Evolutionary conservation across 2,888 invertebrate genomes (phyloP).

Genomic region (Troides helena): DNA sequence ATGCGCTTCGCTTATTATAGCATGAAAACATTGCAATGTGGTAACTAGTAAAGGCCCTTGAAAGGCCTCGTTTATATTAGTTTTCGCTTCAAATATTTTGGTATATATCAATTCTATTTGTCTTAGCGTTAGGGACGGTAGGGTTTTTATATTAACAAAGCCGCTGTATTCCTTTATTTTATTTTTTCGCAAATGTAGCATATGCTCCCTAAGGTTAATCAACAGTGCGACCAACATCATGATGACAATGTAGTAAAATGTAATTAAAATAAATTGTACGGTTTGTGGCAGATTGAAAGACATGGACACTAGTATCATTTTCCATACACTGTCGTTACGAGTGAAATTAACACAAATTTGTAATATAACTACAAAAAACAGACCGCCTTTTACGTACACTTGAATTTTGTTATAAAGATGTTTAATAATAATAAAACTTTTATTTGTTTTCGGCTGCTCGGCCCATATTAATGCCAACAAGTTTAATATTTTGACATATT

Average conservation of each 20-base stretch:
- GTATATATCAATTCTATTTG: conserved; percentile 53
- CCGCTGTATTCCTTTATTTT: conserved; percentile 34
- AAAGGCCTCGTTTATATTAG: conserved; percentile 53
- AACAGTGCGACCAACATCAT: conserved; percentile 50
- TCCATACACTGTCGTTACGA: conserved; percentile 53
- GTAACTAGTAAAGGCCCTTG: conserved; percentile 56
- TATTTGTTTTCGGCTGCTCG: conserved; percentile 39
- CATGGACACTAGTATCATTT: conserved; percentile 51
- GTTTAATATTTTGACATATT: conserved; percentile 56
- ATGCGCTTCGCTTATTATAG: conserved; percentile 61
- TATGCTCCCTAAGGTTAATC: conserved; percentile 45
- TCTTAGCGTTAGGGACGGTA: conserved; percentile 42
- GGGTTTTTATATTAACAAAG: conserved; percentile 41
- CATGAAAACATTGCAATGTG: conserved; percentile 61
- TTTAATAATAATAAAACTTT: conserved; percentile 40
- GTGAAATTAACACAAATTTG: conserved; percentile 54
- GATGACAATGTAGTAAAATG: conserved; percentile 54
- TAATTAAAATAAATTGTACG: conserved; percentile 53
- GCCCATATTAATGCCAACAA: conserved; percentile 43
- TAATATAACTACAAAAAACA: conserved; percentile 40
- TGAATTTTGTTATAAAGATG: conserved; percentile 46
- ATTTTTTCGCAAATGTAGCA: conserved; percentile 35
- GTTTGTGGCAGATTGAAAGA: conserved; percentile 58
- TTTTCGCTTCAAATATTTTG: conserved; percentile 51
- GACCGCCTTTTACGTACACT: conserved; percentile 36